phyloP scores from a whole-genome alignment of 2,888 invertebrate species.

The Xestia rhomboidea region DNA sequence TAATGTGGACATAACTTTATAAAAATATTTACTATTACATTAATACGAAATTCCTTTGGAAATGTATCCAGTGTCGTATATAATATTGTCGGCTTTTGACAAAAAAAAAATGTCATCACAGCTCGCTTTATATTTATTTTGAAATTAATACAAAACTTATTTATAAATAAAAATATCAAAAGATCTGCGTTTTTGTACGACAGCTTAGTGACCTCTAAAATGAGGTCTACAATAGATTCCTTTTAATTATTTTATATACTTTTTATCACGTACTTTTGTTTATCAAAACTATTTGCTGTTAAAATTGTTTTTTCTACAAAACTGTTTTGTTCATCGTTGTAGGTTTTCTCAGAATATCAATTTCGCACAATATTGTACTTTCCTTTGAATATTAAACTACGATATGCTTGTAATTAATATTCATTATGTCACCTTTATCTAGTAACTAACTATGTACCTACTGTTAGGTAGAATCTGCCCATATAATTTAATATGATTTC shows the following conservation, averaged over 20 bases:
- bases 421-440: constrained; percentile 19
- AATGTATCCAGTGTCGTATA: background rate
- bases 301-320: background rate
- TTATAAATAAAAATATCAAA: constrained; percentile 1
- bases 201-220: constrained; percentile 22
- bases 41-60: background rate
- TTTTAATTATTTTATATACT: constrained; percentile 12
- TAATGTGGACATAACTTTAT: background rate
- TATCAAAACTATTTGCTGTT: background rate
- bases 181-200: constrained; percentile 24
- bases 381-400: constrained; percentile 18
- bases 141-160: constrained; percentile 14
- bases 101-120: constrained; percentile 34
- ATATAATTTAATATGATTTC: constrained; percentile 70
- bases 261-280: constrained; percentile 2
- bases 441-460: constrained; percentile 54
- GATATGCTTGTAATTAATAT: constrained; percentile 36
- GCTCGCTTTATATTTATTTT: constrained; percentile 37
- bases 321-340: background rate
- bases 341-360: constrained; percentile 10
- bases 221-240: constrained; percentile 5
- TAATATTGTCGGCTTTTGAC: background rate
- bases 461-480: constrained; percentile 63
- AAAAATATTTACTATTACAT: background rate
- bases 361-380: background rate